A percentile compares a stretch with the other conserved stretches of the same genome.
These are phyloP conservation scores for Drosophila mauritiana DNA, from an alignment of 1,140 invertebrate species.

Conservation along the genomic window DNA sequence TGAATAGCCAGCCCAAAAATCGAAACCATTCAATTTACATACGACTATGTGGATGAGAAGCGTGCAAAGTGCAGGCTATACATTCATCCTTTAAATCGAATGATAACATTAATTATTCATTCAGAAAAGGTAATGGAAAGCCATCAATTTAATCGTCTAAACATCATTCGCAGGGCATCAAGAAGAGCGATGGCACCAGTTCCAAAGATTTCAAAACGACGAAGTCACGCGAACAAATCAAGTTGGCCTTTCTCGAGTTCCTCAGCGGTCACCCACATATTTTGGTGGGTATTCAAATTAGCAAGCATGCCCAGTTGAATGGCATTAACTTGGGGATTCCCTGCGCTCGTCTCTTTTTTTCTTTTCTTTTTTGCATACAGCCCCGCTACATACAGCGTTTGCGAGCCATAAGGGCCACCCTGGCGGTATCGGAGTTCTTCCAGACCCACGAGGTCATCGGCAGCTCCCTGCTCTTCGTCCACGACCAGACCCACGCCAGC, in stretches of 20 bases:
- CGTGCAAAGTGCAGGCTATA: too few species aligned
- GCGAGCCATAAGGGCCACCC: conserved; percentile 91
- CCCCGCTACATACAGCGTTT: conserved; percentile 93
- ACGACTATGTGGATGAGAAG: too few species aligned
- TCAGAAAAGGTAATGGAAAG: neutral
- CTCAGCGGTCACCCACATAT: conserved; percentile 91
- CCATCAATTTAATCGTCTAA: neutral
- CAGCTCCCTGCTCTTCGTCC: conserved; percentile 97
- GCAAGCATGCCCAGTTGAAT: neutral
- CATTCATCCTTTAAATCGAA: too few species aligned
- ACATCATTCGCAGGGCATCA: conserved; percentile 88
- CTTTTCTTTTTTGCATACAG: conserved; percentile 86
- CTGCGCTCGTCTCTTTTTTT: too few species aligned
- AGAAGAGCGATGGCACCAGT: conserved; percentile 93
- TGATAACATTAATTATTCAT: too few species aligned
- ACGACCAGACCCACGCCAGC: conserved; percentile 93
- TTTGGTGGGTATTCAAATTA: conserved; percentile 87
- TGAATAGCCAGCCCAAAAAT: too few species aligned
- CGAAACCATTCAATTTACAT: too few species aligned
- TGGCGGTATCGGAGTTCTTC: conserved; percentile 95
- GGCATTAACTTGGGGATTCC: neutral
- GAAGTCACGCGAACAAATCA: conserved; percentile 92
- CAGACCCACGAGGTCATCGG: conserved; percentile 97
- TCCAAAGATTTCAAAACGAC: conserved; percentile 99
- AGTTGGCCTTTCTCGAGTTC: conserved; percentile 93